phyloP scores from a whole-genome alignment of 2,113 vertebrate genomes.

The Heteronetta atricapilla region DNA sequence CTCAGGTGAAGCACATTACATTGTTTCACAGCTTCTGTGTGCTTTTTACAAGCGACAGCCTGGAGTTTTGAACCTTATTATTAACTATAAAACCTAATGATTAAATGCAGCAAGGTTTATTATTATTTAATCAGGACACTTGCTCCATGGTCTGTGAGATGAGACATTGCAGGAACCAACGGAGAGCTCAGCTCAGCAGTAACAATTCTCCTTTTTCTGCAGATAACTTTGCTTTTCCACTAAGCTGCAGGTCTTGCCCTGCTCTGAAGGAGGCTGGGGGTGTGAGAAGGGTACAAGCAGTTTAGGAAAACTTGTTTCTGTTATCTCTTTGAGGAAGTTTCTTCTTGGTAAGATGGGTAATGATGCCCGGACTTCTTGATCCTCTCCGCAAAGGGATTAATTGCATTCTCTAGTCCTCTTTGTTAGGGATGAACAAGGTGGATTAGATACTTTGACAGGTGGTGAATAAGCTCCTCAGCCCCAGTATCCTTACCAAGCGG shows the following conservation, averaged over 20 bases:
- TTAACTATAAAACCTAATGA: constrained; percentile 23
- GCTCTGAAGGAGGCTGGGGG: background rate
- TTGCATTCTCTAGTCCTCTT: background rate
- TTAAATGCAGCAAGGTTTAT: constrained; percentile 6
- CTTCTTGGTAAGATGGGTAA: background rate
- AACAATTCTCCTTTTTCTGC: background rate
- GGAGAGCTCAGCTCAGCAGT: background rate
- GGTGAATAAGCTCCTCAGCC: background rate
- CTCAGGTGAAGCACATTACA: background rate
- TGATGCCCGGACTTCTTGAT: background rate
- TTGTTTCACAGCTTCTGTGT: background rate
- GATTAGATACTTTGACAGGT: background rate
- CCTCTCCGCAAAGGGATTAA: background rate
- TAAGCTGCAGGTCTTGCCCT: background rate
- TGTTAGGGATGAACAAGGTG: background rate
- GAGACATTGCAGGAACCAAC: background rate
- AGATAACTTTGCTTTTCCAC: background rate
- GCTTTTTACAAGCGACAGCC: background rate
- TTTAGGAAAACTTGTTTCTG: background rate
- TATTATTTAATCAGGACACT: constrained; percentile 33
- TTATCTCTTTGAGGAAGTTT: background rate
- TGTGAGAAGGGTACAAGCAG: background rate
- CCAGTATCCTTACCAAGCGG: background rate
- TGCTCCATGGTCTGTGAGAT: background rate
- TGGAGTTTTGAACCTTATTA: background rate